phyloP scores from a whole-genome alignment of 2,888 invertebrate species.

The Zhuqinia jingwanae region DNA sequence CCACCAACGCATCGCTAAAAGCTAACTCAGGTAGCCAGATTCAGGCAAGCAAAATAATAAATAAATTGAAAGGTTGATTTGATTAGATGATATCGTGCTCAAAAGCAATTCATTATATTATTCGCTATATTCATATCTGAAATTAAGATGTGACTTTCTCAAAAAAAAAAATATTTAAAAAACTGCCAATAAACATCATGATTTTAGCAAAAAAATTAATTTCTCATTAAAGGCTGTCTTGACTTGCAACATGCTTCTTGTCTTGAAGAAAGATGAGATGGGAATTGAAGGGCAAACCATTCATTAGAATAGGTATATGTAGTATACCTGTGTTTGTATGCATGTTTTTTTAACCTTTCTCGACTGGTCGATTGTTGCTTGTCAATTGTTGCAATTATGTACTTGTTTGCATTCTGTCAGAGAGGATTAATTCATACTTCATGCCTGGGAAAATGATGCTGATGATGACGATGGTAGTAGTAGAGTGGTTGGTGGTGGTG shows the following conservation, averaged over 20 bases:
- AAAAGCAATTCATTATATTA: conserved; percentile 41
- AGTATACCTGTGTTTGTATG: conserved; percentile 40
- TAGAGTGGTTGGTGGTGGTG: not conserved
- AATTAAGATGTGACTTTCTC: conserved; percentile 42
- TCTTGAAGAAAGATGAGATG: conserved; percentile 18
- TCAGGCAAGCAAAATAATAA: no score
- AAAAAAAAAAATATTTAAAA: conserved; percentile 38
- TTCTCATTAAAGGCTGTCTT: conserved; percentile 20
- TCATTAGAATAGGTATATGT: not conserved
- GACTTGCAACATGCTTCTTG: not conserved
- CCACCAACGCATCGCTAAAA: no score
- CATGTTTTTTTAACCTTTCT: conserved; percentile 31
- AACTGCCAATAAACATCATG: not conserved
- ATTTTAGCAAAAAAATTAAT: conserved; percentile 24
- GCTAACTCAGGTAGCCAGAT: conserved; percentile 39
- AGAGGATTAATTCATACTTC: not conserved
- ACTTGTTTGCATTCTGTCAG: not conserved
- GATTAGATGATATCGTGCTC: conserved; percentile 45
- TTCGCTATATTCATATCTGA: not conserved
- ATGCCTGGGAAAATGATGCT: not conserved
- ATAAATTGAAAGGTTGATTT: conserved; percentile 1
- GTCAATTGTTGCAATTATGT: conserved; percentile 23
- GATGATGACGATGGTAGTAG: not conserved
- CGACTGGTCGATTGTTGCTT: conserved; percentile 27
- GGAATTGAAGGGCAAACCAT: not conserved